phyloP scores from a whole-genome alignment of 2,888 invertebrate genomes.

The Drosophila maculinotata region DNA sequence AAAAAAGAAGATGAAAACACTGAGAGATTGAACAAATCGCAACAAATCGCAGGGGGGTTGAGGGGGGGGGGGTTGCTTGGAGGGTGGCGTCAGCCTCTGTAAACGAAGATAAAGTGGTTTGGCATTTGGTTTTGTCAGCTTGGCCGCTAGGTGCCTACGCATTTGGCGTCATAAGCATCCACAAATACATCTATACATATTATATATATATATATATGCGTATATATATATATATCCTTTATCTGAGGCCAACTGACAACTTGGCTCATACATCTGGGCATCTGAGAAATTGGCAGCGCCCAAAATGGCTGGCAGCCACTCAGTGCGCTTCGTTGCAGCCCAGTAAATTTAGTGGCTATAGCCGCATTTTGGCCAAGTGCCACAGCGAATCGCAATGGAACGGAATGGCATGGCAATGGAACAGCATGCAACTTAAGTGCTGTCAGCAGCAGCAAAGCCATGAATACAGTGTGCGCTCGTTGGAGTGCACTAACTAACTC shows the following conservation, averaged over 20 bases:
- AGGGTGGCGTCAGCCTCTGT: constrained; percentile 17
- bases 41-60: constrained; percentile 29
- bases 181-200: constrained; percentile 2
- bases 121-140: constrained; percentile 54
- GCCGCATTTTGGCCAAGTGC: constrained; percentile 41
- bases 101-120: constrained; percentile 66
- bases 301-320: constrained; percentile 54
- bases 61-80: background rate
- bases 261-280: constrained; percentile 63
- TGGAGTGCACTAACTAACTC: constrained; percentile 1
- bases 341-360: constrained; percentile 52
- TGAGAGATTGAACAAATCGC: constrained; percentile 58
- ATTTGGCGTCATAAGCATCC: constrained; percentile 4
- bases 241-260: constrained; percentile 44
- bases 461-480: background rate
- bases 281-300: constrained; percentile 68
- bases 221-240: constrained; percentile 8
- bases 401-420: background rate
- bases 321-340: constrained; percentile 56
- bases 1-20: background rate
- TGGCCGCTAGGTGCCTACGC: constrained; percentile 36
- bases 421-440: constrained; percentile 3
- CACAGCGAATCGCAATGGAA: constrained; percentile 11
- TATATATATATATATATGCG: constrained; percentile 4
- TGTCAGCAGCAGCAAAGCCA: background rate